Evolutionary conservation across 2,113 vertebrate genomes (phyloP).

Genomic region (Nibea albiflora): DNA sequence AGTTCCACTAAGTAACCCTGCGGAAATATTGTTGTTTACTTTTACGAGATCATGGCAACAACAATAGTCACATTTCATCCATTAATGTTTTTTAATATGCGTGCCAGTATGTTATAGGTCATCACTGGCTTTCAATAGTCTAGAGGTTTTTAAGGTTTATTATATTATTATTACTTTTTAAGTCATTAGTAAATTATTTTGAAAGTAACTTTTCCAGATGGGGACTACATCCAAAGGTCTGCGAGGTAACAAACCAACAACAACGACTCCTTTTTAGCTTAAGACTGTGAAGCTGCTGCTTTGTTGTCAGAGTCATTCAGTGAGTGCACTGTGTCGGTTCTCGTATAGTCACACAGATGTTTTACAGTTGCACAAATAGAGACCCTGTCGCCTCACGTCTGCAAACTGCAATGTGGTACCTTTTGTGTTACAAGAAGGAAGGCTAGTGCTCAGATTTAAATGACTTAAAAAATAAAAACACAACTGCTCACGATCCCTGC

Average conservation of each 20-base stretch:
- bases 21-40: background rate
- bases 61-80: slow-evolving; percentile 6
- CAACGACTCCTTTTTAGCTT: slow-evolving; percentile 37
- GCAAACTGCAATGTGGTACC: slow-evolving; percentile 31
- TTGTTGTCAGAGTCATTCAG: slow-evolving; percentile 58
- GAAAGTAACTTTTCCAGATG: slow-evolving; percentile 18
- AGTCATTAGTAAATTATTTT: slow-evolving; percentile 16
- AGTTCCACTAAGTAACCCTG: background rate
- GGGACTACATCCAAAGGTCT: slow-evolving; percentile 29
- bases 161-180: slow-evolving; percentile 10
- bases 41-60: background rate
- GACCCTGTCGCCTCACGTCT: slow-evolving; percentile 39
- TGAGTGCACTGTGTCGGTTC: slow-evolving; percentile 42
- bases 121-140: background rate
- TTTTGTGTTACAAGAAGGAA: slow-evolving; percentile 35
- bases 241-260: slow-evolving; percentile 33
- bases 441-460: slow-evolving; percentile 32
- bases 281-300: slow-evolving; percentile 30
- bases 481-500: slow-evolving; percentile 30
- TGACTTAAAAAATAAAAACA: slow-evolving; percentile 7
- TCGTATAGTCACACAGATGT: slow-evolving; percentile 51
- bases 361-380: slow-evolving; percentile 43
- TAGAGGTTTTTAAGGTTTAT: background rate
- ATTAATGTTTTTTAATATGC: background rate
- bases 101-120: background rate